Conservation (phyloP, 30 jellyfish, hydroid and myxozoan genomes). For the Turritopsis rubra region DNA sequence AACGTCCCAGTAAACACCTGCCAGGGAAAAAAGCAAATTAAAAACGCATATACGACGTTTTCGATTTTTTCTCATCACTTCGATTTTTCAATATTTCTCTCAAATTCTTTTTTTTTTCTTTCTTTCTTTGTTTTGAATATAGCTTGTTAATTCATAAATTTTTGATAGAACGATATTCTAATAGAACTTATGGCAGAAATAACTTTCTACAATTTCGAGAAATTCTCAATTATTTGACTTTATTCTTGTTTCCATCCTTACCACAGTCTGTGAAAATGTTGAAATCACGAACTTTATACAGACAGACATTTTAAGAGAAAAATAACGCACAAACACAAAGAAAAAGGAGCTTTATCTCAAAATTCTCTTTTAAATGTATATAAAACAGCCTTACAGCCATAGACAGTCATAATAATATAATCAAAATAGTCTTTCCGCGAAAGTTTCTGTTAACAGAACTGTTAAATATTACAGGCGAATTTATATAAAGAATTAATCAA, state of each 20-base stretch:
- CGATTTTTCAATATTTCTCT: not conserved
- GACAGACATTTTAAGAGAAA: no score
- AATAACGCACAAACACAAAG: no score
- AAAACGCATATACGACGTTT: not conserved
- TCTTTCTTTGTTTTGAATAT: not conserved
- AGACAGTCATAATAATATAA: no score
- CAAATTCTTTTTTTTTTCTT: not conserved
- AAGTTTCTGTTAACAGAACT: no score
- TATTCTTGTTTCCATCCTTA: not conserved
- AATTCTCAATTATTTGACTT: not conserved
- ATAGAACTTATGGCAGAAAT: not conserved
- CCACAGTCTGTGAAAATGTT: not conserved
- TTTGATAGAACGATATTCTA: not conserved
- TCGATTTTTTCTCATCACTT: not conserved
- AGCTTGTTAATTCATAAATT: not conserved
- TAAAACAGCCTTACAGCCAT: no score
- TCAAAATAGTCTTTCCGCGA: no score
- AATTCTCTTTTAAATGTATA: no score
- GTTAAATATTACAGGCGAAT: no score
- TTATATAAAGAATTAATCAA: no score
- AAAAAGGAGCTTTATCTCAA: no score
- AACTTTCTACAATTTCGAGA: not conserved
- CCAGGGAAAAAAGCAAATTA: not conserved
- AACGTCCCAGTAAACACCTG: constrained; percentile 89
- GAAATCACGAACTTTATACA: no score